These are phyloP conservation scores for Cyanistes caeruleus DNA, from an alignment of 2,113 vertebrate species.

Conservation along the genomic window DNA sequence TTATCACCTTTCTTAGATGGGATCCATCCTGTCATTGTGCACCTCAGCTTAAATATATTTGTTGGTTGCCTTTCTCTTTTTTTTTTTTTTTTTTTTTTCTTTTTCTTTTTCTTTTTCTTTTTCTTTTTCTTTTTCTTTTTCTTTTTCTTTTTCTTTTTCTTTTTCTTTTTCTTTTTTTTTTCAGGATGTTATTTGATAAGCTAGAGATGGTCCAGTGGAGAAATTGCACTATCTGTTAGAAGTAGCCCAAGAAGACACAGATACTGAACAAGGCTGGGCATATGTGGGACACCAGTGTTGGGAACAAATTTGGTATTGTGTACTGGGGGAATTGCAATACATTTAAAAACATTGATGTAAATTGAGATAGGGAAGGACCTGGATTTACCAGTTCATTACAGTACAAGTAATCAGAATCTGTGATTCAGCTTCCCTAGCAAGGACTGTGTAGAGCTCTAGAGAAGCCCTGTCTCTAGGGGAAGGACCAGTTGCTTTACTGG, in stretches of 20 bases:
- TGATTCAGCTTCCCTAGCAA: not conserved
- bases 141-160: not conserved
- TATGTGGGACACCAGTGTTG: not conserved
- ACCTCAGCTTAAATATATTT: not conserved
- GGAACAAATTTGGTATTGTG: not conserved
- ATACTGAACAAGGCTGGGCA: not conserved
- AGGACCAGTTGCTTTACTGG: not conserved
- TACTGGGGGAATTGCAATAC: not conserved
- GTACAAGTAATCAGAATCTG: not conserved
- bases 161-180: too few species aligned
- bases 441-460: not conserved
- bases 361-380: not conserved
- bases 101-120: too few species aligned
- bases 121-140: not conserved
- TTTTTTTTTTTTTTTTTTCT: not conserved
- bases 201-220: not conserved
- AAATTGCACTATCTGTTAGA: not conserved
- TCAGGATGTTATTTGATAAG: not conserved
- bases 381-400: not conserved
- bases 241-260: not conserved
- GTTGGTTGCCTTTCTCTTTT: not conserved
- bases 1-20: not conserved
- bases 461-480: not conserved
- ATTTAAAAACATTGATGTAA: not conserved
- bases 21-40: not conserved